Evolutionary conservation across 2,888 invertebrate genomes (phyloP), one percentile per base, ranked within the genome.

Genomic region (Aspidapion aeneum): DNA sequence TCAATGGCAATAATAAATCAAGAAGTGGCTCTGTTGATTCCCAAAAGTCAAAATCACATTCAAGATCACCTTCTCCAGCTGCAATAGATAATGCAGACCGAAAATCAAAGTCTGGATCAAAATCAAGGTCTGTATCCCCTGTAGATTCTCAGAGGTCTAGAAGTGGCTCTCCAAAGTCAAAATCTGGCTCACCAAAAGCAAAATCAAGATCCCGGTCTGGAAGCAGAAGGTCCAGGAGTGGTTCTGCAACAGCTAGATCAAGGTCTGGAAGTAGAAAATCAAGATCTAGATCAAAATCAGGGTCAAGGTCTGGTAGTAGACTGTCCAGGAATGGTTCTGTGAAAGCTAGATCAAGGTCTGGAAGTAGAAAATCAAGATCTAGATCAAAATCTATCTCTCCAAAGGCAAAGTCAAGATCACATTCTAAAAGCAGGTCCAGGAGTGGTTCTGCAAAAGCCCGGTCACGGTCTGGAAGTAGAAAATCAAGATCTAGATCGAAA

Each of bases 71-170:
- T 5, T n/a, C 22, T 18, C 20, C 20, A n/a, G 17, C 57, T 22
- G 57, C 52, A 5, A n/a, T 3, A n/a, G 18, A n/a, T 3, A n/a
- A 52, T 17, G 65, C 66, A 21, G 66, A 65, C 1, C 54, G 58
- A 55, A 61, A 71, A 64, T 76, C 77, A 12, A 70, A 75, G 52
- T 78, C 78, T 5, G 65, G 73, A 21, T 75, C 75, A 1, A 67
- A 70, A 50, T 64, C 61, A 71, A 58, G 67, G 51, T 52, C 17
- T n/a, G n/a, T 65, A 65, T 49, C 73, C 71, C 21, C 63, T 69
- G 55, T 73, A 65, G 57, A 66, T 62, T 62, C 66, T 60, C 16
- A 58, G 61, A 57, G 54, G 18, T 54, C 52, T n/a, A 60, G 18
- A 50, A 60, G 75, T 19, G 64, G 65, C 3, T 64, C 66, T 3